A percentile compares a stretch with the other conserved stretches of the same genome.
Conservation (phyloP, 1,140 invertebrate genomes). For the Lutraria rhynchaena region DNA sequence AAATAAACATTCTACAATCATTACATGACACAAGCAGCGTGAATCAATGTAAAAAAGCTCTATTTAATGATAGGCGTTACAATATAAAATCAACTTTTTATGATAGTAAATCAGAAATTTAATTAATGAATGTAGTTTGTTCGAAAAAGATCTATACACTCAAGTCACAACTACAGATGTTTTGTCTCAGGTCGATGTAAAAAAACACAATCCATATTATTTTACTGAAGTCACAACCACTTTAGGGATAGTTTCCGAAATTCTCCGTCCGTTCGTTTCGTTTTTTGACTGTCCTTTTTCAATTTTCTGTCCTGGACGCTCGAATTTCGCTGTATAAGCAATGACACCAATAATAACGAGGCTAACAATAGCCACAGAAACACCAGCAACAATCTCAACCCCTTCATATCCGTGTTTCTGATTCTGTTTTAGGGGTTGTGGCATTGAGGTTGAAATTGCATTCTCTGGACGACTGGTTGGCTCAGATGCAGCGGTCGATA, state of each 20-base stretch:
- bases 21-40: too few relatives aligned
- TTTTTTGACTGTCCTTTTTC: neutral
- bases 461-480: neutral
- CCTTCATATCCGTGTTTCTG: neutral
- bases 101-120: too few relatives aligned
- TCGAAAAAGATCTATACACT: neutral
- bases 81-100: too few relatives aligned
- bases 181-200: neutral
- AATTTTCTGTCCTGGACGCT: neutral
- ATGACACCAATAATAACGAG: constrained; percentile 4
- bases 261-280: neutral
- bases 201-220: neutral
- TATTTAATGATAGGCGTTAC: too few relatives aligned
- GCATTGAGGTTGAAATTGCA: neutral
- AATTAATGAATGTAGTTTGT: too few relatives aligned
- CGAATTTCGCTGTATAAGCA: constrained; percentile 1
- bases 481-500: neutral
- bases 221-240: neutral
- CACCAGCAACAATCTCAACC: constrained; percentile 6
- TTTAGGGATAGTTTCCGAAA: too few relatives aligned
- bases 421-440: neutral
- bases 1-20: too few relatives aligned
- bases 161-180: neutral
- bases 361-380: neutral
- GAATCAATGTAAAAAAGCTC: too few relatives aligned